Percentiles rank a stretch among this genome's conserved stretches.
These are phyloP conservation scores for Scyliorhinus canicula DNA, from an alignment of 2,797 vertebrate genomes.

Conservation along the genomic window DNA sequence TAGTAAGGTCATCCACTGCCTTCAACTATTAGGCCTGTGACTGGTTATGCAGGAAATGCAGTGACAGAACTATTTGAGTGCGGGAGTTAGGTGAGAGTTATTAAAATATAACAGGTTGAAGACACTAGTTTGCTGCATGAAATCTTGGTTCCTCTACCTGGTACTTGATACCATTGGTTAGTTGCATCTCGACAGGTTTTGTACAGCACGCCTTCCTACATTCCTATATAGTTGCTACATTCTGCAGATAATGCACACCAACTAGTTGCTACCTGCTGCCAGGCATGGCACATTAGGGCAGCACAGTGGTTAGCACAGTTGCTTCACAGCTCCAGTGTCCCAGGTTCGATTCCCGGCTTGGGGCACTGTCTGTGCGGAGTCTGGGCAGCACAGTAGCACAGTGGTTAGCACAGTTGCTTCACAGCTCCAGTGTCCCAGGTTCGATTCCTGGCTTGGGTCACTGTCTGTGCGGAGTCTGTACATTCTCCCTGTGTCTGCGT, in stretches of 20 bases:
- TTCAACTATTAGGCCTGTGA: not conserved
- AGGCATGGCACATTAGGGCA: not conserved
- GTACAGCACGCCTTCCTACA: not conserved
- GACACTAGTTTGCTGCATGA: not conserved
- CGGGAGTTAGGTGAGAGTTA: not conserved
- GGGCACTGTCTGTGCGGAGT: no score
- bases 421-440: no score
- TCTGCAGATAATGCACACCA: not conserved
- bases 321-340: no score
- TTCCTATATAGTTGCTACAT: not conserved
- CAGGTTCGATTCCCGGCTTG: no score
- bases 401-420: no score
- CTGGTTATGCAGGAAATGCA: no score
- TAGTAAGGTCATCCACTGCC: not conserved
- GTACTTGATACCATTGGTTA: not conserved
- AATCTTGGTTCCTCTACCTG: not conserved
- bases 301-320: no score
- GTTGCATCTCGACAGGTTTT: not conserved
- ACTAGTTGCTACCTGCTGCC: not conserved
- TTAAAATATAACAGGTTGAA: not conserved
- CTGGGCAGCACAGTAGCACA: no score
- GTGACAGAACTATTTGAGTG: no score
- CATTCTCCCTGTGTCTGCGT: no score
- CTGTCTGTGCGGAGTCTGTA: no score
- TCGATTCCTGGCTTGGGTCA: no score